Percentiles rank a stretch among this genome's conserved stretches.
Conservation (phyloP, 2,888 invertebrate genomes). For the Melikaiella ostensackeni region DNA sequence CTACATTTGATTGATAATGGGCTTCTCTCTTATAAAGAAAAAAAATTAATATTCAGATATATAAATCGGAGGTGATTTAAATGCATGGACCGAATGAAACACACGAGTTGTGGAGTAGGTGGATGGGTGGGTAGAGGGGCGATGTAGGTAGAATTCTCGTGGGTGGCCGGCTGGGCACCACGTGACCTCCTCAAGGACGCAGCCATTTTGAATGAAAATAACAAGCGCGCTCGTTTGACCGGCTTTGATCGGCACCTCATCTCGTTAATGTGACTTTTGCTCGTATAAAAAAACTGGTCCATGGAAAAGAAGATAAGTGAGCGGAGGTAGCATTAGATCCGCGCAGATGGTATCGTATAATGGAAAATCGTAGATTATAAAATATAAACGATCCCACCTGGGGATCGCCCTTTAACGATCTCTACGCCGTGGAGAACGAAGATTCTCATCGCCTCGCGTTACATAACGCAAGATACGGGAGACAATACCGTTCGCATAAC, state of each 20-base stretch:
- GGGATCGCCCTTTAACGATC: slow-evolving; percentile 58
- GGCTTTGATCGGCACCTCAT: slow-evolving; percentile 38
- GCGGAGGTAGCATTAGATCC: slow-evolving; percentile 15
- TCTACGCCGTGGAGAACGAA: slow-evolving; percentile 55
- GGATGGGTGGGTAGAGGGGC: slow-evolving; percentile 45
- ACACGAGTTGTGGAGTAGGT: slow-evolving; percentile 39
- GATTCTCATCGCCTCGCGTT: slow-evolving; percentile 63
- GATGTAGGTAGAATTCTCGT: slow-evolving; percentile 59
- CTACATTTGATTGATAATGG: not conserved
- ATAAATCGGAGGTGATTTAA: slow-evolving; percentile 31
- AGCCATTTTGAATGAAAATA: slow-evolving; percentile 66
- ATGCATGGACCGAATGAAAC: slow-evolving; percentile 34
- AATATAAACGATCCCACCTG: slow-evolving; percentile 73
- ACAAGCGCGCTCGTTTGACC: slow-evolving; percentile 55
- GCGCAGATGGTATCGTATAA: slow-evolving; percentile 9
- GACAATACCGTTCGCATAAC: slow-evolving; percentile 64
- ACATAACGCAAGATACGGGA: slow-evolving; percentile 62
- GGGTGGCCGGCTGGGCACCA: slow-evolving; percentile 65
- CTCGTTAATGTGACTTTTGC: slow-evolving; percentile 34
- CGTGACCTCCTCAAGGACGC: slow-evolving; percentile 74
- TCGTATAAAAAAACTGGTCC: slow-evolving; percentile 43
- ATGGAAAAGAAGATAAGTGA: slow-evolving; percentile 21
- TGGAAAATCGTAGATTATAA: slow-evolving; percentile 56
- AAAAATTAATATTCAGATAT: not conserved
- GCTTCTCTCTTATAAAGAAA: not conserved